Base-by-base conservation (phyloP, 2,113 vertebrate genomes). In the Cyrtonyx montezumae region DNA sequence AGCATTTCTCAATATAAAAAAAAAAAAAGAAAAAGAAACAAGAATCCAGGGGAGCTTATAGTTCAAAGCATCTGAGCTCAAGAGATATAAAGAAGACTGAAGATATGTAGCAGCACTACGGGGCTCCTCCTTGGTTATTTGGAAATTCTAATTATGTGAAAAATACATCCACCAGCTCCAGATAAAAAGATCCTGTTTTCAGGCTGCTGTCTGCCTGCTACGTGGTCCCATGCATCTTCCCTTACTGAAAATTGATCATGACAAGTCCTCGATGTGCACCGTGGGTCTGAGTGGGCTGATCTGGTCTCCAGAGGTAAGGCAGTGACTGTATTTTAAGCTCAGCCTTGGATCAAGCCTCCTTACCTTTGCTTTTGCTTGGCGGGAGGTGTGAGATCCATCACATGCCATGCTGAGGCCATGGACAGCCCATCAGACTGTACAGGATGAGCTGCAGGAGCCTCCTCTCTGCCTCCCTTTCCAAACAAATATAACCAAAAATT, bases 341-440 rank as follows among this genome's bases (percentile, higher is more conserved):
- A 48, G 65, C 45, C 0, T 0, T 2, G 3, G 37, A 22, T 10
- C 28, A 34, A 91, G 13, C 68, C 55, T 36, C 63, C 71, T 87
- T 23, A 59, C 21, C 22, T 11, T 32, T 51, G 30, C 68, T 88
- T 76, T 63, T 51, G 17, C 25, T 2, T 3, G 45, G 15, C 19
- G 9, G 32, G 13, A 53, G 62, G 26, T 1, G 2, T 1, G 9
- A 75, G 36, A 28, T 0, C 9, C 28, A 3, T 58, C 12, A 20
- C 0, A 1, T 11, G 26, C 76, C 66, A 14, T 40, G 7, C 16
- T 25, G 14, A 17, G 4, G 8, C 40, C 0, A 0, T 20, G 26
- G 23, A 7, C 23, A 28, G 23, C 61, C 51, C 51, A 71, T 8
- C 67, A 12, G 5, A 3, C 49, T 32, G 0, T 3, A 6, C 2